Percentiles rank a stretch among this genome's conserved stretches.
phyloP scores from a whole-genome alignment of 2,113 vertebrate genomes.

The Pedionomus torquatus region DNA sequence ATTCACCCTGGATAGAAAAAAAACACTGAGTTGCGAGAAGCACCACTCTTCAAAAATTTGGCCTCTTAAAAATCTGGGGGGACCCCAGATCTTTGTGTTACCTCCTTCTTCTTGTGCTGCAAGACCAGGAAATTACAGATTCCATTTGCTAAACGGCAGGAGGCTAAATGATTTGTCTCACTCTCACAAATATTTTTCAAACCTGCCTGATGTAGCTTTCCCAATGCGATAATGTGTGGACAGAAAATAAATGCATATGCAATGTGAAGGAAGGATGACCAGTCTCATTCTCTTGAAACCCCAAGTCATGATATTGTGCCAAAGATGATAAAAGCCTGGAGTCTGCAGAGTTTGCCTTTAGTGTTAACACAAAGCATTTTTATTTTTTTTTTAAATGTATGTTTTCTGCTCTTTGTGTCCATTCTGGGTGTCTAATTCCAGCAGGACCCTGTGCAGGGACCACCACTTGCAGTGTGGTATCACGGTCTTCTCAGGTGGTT shows the following conservation, averaged over 20 bases:
- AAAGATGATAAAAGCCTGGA: background rate
- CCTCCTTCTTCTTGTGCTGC: constrained; percentile 10
- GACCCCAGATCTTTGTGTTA: background rate
- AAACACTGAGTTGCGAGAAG: background rate
- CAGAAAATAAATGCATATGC: background rate
- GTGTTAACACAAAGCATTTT: background rate
- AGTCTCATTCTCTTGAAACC: background rate
- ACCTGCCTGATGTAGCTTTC: background rate
- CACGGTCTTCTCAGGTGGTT: background rate
- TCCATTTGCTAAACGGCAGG: constrained; percentile 23
- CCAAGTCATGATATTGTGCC: background rate
- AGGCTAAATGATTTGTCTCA: constrained; percentile 15
- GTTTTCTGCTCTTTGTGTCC: background rate
- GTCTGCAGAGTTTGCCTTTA: background rate
- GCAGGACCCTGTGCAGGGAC: background rate
- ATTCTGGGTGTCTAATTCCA: background rate
- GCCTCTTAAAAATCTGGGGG: background rate
- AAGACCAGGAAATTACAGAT: constrained; percentile 38
- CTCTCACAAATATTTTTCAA: background rate
- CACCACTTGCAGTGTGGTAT: background rate
- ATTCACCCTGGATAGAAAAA: background rate
- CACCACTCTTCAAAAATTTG: background rate
- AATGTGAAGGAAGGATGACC: background rate
- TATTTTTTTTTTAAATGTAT: too few relatives aligned
- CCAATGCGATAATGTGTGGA: background rate